These are phyloP conservation scores for Spondyliosoma cantharus DNA, from an alignment of 2,797 vertebrate species.

Conservation along the genomic window DNA sequence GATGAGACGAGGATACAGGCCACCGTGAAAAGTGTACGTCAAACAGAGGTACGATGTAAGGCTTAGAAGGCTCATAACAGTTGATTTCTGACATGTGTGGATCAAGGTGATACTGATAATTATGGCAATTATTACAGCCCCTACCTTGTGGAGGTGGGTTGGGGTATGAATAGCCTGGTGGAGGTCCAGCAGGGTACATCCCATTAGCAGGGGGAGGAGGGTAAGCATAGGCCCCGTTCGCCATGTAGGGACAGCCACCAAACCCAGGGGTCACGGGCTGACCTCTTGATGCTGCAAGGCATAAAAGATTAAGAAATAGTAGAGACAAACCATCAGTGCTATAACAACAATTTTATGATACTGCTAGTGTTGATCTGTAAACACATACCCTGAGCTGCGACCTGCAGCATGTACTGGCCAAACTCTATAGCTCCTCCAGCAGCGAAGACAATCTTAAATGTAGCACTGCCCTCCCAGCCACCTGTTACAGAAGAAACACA, in stretches of 20 bases:
- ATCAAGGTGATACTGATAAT: neutral
- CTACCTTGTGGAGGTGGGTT: constrained; percentile 90
- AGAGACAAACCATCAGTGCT: neutral
- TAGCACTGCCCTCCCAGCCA: constrained; percentile 93
- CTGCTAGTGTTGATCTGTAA: neutral
- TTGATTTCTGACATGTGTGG: neutral
- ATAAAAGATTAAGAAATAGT: neutral
- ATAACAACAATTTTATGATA: neutral
- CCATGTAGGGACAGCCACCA: constrained; percentile 91
- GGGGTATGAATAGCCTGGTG: constrained; percentile 89
- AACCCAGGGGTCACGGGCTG: constrained; percentile 88
- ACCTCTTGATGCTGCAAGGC: constrained; percentile 90
- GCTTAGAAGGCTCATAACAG: neutral
- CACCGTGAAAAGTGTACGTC: no score
- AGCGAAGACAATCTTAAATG: constrained; percentile 90
- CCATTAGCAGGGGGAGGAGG: constrained; percentile 90
- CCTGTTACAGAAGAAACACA: constrained; percentile 77
- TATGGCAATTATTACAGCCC: rapidly evolving
- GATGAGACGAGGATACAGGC: no score
- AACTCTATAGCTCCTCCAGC: constrained; percentile 97
- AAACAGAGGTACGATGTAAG: neutral
- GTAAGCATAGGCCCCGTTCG: constrained; percentile 90
- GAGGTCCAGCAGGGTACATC: constrained; percentile 87
- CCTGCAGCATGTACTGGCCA: constrained; percentile 95
- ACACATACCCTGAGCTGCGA: constrained; percentile 91